Conservation (phyloP, 2,888 invertebrate species). For the Lasioglossum malachurum region DNA sequence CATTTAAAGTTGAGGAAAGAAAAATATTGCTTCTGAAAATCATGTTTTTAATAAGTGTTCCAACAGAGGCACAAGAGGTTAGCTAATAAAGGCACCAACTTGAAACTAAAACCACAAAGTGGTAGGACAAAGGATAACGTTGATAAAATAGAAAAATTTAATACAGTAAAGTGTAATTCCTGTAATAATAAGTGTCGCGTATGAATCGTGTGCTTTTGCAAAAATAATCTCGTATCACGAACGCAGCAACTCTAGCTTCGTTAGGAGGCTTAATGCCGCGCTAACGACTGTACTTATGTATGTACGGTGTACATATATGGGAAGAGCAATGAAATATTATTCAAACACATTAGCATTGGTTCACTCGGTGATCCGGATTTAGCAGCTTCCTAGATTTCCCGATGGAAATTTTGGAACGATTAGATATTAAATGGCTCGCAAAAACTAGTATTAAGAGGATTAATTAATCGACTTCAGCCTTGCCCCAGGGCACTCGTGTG, state of each 20-base stretch:
- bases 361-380: slow-evolving; percentile 11
- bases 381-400: background rate
- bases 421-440: slow-evolving; percentile 26
- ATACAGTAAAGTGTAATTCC: background rate
- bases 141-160: too few species aligned
- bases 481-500: background rate
- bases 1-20: too few species aligned
- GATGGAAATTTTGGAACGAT: slow-evolving; percentile 21
- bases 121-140: too few species aligned
- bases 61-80: too few species aligned
- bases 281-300: background rate
- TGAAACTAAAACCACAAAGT: too few species aligned
- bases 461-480: background rate
- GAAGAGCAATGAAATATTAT: background rate
- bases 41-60: too few species aligned
- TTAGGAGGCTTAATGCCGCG: background rate
- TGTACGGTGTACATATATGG: background rate
- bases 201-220: background rate
- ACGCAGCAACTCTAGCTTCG: background rate
- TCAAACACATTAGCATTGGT: slow-evolving; percentile 1
- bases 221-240: background rate
- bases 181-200: background rate
- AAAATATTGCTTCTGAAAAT: too few species aligned
- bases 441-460: background rate
- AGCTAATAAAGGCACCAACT: too few species aligned